Base-by-base conservation (phyloP, 2,113 vertebrate species). In the Aleadryas rufinucha region DNA sequence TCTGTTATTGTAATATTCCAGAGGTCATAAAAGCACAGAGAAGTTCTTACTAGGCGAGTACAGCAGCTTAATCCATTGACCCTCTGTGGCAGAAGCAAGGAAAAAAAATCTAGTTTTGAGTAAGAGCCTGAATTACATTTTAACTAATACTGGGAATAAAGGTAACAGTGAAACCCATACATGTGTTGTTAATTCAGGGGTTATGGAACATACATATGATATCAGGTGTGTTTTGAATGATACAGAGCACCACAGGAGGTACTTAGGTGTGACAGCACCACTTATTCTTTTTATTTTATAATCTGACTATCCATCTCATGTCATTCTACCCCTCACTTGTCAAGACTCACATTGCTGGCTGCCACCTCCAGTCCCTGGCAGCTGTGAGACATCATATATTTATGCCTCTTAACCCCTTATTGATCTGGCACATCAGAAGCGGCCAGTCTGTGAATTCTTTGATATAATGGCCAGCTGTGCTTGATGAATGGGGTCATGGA, bases 161-260 rank as follows among this genome's bases (percentile, higher is more conserved):
- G 20, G 45, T 65, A 79, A 69, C n/a, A 1, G 2, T 39, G 33
- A 95, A 89, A 45, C 4, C 9, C 10, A 35, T 42, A 37, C 26
- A 76, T 27, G 11, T 42, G 54, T 82, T 92, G 26, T 45, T 94
- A 93, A 87, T 94, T 91, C 42, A 65, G 42, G 9, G 33, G 14
- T 84, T 64, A 53, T 53, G 13, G 53, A 91, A 79, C 8, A 4
- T 14, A 9, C 49, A 75, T 16, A 49, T 69, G 65, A 61, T 79
- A 66, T 71, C 53, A 91, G 45, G 53, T 91, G 57, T 72, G n/a
- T 24, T 87, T 65, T 83, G 87, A 89, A 49, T 52, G 45, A 75
- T 61, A 53, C 23, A 52, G 28, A 89, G 11, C 41, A 81, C 39
- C 22, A 64, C 30, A 41, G 57, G 57, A 94, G 20, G 16, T 60